Evolutionary conservation across 2,888 invertebrate genomes (phyloP), one percentile per base, ranked within the genome.

Genomic region (Heliconius ethilla): DNA sequence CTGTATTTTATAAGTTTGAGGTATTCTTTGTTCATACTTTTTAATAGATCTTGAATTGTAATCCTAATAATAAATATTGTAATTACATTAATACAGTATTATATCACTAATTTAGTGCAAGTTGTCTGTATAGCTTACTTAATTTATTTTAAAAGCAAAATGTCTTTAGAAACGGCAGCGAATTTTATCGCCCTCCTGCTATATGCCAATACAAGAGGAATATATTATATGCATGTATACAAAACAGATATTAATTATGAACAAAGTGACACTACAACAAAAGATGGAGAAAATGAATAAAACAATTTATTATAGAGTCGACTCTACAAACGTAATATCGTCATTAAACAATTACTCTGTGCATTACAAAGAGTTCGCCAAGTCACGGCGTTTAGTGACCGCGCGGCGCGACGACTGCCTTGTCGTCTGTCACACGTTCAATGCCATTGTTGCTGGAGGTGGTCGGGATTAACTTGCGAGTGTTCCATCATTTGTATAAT

Each of bases 351-450:
- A 79, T 76, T 69, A 70, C 18, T 76, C 29, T 22, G 11, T 40
- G 45, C 25, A 18, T 40, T 67, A 69, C 78, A 74, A 79, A 78
- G 78, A 77, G 69, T 78, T 78, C 74, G 82, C 76, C 79, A 69
- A 83, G 79, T 82, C 82, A 82, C 78, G 79, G 75, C 75, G 80
- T 81, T 83, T 83, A 83, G 83, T 83, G 83, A 76, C 75, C 81
- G 79, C 75, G 77, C 78, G 78, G 81, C 82, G 83, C 70, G 76
- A 78, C 81, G 80, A 70, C 76, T 77, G 81, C 80, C 80, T 82
- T 82, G 79, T 75, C 76, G 83, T 79, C 79, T 82, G 83, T 82
- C 83, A 81, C 69, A 77, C 80, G 79, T 74, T 72, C 51, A 69
- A 45, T 25, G 40, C 40, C 3, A 40, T 40, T 37, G 11, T 67